phyloP scores from a whole-genome alignment of 2,888 invertebrate species.

The Nomada fucata region DNA sequence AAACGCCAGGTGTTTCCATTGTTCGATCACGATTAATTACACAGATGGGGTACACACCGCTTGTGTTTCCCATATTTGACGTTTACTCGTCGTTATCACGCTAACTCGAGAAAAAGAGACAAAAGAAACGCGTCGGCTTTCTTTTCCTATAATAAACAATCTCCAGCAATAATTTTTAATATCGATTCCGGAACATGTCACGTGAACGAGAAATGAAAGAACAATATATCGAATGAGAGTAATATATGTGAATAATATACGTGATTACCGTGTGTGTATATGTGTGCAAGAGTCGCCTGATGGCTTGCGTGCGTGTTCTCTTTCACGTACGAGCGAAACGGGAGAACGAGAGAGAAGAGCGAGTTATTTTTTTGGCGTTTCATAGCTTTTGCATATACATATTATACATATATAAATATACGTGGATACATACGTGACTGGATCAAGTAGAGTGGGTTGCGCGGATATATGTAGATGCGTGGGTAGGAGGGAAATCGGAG shows the following conservation, averaged over 20 bases:
- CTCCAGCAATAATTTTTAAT: slow-evolving; percentile 44
- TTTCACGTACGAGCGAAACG: not conserved
- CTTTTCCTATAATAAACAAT: slow-evolving; percentile 20
- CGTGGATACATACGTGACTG: slow-evolving; percentile 10
- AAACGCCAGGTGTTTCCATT: slow-evolving; percentile 4
- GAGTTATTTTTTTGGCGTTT: slow-evolving; percentile 51
- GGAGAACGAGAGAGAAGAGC: slow-evolving; percentile 18
- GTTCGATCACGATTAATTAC: slow-evolving; percentile 37
- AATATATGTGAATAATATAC: not conserved
- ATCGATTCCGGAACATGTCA: not conserved
- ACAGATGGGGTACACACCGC: not conserved
- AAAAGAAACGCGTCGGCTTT: not conserved
- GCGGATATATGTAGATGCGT: slow-evolving; percentile 12
- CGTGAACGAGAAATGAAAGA: not conserved
- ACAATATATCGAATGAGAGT: not conserved
- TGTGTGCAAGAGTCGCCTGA: not conserved
- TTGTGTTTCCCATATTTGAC: slow-evolving; percentile 34
- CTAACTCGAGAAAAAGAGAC: not conserved
- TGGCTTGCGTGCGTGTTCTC: not conserved
- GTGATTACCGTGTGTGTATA: not conserved
- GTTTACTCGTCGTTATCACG: slow-evolving; percentile 6
- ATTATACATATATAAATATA: not conserved
- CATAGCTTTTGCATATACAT: slow-evolving; percentile 48
- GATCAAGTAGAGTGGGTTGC: slow-evolving; percentile 17
- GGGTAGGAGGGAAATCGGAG: slow-evolving; percentile 5